These are phyloP conservation scores for Eurytoma adleriae DNA, from an alignment of 2,888 invertebrate genomes.

Conservation along the genomic window DNA sequence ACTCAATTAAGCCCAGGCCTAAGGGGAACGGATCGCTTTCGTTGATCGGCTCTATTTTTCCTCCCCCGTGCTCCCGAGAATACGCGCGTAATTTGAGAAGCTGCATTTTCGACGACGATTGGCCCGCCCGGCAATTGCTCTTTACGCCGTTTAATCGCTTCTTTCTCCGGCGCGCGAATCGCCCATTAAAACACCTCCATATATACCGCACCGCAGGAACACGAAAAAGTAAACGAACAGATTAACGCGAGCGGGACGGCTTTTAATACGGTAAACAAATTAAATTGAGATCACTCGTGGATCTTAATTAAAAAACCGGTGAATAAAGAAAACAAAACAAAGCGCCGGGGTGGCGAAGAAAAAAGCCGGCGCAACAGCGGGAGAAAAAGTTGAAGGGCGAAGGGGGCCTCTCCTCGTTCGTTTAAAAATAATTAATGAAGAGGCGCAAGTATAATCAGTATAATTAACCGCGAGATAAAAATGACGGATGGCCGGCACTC, in stretches of 20 bases:
- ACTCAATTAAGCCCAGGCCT: conserved; percentile 48
- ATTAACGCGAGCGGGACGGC: too few species aligned
- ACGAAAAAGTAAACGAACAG: too few species aligned
- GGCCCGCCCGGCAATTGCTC: conserved; percentile 16
- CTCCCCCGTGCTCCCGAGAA: neutral
- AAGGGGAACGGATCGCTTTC: conserved; percentile 13
- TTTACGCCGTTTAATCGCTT: conserved; percentile 6
- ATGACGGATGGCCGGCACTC: conserved; percentile 68
- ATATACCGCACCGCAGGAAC: too few species aligned
- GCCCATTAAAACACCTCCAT: neutral
- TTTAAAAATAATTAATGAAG: conserved; percentile 57
- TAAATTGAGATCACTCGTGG: conserved; percentile 5
- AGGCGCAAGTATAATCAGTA: conserved; percentile 55
- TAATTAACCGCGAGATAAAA: conserved; percentile 69
- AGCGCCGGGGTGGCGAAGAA: neutral
- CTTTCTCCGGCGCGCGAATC: neutral
- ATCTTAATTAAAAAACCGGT: neutral
- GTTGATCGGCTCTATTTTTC: conserved; percentile 48
- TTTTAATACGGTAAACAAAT: neutral
- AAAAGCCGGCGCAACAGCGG: neutral
- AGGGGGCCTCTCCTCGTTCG: conserved; percentile 32
- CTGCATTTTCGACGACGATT: conserved; percentile 27
- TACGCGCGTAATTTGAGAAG: neutral
- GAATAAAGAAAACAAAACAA: conserved; percentile 12
- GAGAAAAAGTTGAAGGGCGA: conserved; percentile 13